These are phyloP conservation scores for Poecilia velifera DNA, from an alignment of 2,797 vertebrate genomes.

Conservation along the genomic window DNA sequence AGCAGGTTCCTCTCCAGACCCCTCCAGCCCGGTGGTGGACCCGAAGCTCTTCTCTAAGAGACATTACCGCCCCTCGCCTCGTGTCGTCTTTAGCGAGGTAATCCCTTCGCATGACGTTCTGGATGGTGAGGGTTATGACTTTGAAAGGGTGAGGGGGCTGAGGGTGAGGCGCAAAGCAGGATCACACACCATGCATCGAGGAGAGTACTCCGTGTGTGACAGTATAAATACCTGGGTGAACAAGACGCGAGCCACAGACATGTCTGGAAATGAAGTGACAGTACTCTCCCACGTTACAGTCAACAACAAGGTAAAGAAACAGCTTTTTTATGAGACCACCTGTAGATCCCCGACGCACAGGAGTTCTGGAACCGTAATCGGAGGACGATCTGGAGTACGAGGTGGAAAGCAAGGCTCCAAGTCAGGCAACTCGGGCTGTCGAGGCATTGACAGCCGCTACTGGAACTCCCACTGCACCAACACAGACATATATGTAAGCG, in stretches of 20 bases:
- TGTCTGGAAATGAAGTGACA: slow-evolving; percentile 91
- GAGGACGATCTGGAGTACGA: slow-evolving; percentile 41
- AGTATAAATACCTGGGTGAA: slow-evolving; percentile 95
- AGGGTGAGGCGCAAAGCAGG: slow-evolving; percentile 83
- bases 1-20: slow-evolving; percentile 52
- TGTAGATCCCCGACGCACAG: slow-evolving; percentile 80
- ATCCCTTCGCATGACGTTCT: slow-evolving; percentile 81
- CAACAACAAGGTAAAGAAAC: slow-evolving; percentile 92
- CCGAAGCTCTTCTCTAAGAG: slow-evolving; percentile 91
- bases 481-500: slow-evolving; percentile 95
- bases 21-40: slow-evolving; percentile 86
- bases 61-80: slow-evolving; percentile 88
- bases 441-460: slow-evolving; percentile 93
- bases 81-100: slow-evolving; percentile 92
- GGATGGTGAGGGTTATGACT: slow-evolving; percentile 64
- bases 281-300: slow-evolving; percentile 92
- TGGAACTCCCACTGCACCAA: slow-evolving; percentile 99
- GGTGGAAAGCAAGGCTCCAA: slow-evolving; percentile 74
- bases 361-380: slow-evolving; percentile 34
- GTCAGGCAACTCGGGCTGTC: slow-evolving; percentile 87
- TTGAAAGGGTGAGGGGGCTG: slow-evolving; percentile 57
- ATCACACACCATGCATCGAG: slow-evolving; percentile 86
- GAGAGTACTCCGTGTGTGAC: slow-evolving; percentile 96
- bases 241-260: slow-evolving; percentile 93
- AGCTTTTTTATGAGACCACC: slow-evolving; percentile 97